phyloP scores from a whole-genome alignment of 2,797 vertebrate genomes.

The Mus caroli region DNA sequence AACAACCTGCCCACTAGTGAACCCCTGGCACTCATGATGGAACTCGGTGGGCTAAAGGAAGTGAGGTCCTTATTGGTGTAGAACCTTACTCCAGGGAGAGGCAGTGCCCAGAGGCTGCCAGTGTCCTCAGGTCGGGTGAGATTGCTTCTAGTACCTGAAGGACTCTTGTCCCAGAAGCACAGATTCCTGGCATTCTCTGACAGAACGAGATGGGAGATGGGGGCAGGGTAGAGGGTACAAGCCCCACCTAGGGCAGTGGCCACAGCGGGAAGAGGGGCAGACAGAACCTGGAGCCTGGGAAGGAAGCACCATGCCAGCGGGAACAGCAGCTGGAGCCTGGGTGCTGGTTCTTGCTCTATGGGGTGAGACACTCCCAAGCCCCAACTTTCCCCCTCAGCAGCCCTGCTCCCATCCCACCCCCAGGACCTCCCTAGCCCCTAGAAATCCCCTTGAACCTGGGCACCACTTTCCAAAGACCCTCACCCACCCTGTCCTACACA shows the following conservation, averaged over 20 bases:
- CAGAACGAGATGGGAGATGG: conserved; percentile 41
- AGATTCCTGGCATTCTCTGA: conserved; percentile 84
- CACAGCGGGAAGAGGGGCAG: conserved; percentile 18
- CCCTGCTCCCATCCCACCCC: background rate
- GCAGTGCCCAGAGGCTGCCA: conserved; percentile 32
- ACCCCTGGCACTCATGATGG: background rate
- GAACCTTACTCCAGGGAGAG: background rate
- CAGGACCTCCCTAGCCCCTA: background rate
- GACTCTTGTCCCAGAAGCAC: conserved; percentile 74
- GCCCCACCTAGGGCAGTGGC: conserved; percentile 69
- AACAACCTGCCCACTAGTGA: background rate
- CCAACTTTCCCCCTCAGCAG: background rate
- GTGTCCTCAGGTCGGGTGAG: conserved; percentile 55
- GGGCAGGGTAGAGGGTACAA: conserved; percentile 66
- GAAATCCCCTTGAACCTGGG: background rate
- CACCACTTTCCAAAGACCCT: background rate
- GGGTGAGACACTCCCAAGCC: conserved; percentile 69
- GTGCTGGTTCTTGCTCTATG: conserved; percentile 76
- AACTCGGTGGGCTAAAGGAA: background rate
- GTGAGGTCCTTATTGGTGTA: background rate
- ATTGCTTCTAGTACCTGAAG: conserved; percentile 75
- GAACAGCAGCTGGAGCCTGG: conserved; percentile 46
- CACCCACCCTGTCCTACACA: background rate
- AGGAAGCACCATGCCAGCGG: conserved; percentile 73
- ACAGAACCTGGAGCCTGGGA: conserved; percentile 57